These are phyloP conservation scores for Micromussa lordhowensis DNA, from an alignment of 92 coral and sea anemone genomes.

Conservation along the genomic window DNA sequence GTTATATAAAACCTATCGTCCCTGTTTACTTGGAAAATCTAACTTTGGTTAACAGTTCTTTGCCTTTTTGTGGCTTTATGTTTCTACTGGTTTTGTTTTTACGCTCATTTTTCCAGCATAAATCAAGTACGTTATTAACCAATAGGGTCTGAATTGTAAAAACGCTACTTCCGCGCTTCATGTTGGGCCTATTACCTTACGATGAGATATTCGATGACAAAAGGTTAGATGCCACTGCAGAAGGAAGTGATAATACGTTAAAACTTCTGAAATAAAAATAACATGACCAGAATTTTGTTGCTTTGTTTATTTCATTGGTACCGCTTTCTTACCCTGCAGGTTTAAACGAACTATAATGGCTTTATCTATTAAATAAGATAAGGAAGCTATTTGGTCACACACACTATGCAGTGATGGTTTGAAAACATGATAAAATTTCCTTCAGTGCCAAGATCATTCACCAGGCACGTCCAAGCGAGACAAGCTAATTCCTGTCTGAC, in stretches of 20 bases:
- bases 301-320: background rate
- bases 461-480: background rate
- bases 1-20: too few species aligned
- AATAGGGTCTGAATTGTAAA: too few species aligned
- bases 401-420: background rate
- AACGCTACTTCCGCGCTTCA: too few species aligned
- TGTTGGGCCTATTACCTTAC: background rate
- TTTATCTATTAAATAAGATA: background rate
- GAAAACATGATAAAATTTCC: background rate
- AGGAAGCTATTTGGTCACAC: background rate
- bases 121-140: too few species aligned
- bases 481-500: slow-evolving; percentile 9
- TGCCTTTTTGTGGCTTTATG: too few species aligned
- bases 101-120: too few species aligned
- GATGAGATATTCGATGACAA: background rate
- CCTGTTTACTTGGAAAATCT: too few species aligned
- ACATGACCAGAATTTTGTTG: background rate
- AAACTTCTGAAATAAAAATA: background rate
- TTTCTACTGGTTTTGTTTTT: too few species aligned
- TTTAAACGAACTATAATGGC: background rate
- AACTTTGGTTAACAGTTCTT: too few species aligned
- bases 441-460: background rate
- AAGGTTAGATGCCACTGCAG: background rate
- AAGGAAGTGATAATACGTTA: background rate
- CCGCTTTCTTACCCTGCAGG: background rate